A percentile compares a stretch with the other conserved stretches of the same genome.
Evolutionary conservation across 37 sponge, comb jelly and placozoan species (phyloP).

Genomic region (Beroe forskalii): DNA sequence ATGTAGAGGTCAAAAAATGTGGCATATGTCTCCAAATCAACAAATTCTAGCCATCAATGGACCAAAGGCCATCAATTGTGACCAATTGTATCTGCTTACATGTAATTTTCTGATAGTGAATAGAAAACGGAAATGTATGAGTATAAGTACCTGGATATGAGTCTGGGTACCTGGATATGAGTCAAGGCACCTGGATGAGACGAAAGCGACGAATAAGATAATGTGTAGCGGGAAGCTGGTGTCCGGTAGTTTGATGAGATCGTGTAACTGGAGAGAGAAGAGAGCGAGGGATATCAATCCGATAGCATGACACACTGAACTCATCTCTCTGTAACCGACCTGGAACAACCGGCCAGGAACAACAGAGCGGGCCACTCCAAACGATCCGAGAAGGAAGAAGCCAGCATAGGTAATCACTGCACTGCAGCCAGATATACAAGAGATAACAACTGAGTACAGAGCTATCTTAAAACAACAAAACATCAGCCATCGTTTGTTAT

Average conservation of each 20-base stretch:
- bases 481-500: too few relatives aligned
- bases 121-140: too few relatives aligned
- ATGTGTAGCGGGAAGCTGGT: neutral
- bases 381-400: neutral
- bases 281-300: conserved; percentile 30
- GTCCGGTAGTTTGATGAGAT: neutral
- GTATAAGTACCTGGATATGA: too few relatives aligned
- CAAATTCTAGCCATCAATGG: too few relatives aligned
- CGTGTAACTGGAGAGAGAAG: conserved; percentile 7
- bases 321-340: conserved; percentile 9
- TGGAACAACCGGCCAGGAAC: neutral
- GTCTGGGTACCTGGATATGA: too few relatives aligned
- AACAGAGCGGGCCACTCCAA: neutral
- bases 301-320: conserved; percentile 30
- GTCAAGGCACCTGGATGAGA: neutral
- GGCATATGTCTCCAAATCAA: too few relatives aligned
- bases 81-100: too few relatives aligned
- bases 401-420: conserved; percentile 1
- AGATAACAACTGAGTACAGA: too few relatives aligned
- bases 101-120: too few relatives aligned
- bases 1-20: too few relatives aligned
- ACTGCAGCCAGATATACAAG: neutral
- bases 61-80: too few relatives aligned
- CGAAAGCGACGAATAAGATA: conserved; percentile 1
- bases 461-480: too few relatives aligned